Evolutionary conservation across 2,113 vertebrate genomes (phyloP).

Genomic region (Perca schrenkii): DNA sequence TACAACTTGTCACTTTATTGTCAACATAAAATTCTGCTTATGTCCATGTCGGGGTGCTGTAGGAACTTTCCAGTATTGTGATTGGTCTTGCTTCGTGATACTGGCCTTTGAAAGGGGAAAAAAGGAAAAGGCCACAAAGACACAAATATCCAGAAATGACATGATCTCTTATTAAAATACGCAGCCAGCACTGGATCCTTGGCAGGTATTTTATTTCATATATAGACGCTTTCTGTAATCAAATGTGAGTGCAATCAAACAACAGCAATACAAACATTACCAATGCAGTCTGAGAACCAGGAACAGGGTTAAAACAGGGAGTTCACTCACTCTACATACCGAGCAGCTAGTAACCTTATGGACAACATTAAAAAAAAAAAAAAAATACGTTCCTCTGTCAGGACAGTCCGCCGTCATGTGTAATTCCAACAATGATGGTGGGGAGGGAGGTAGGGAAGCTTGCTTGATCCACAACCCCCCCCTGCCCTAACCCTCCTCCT

Average conservation of each 20-base stretch:
- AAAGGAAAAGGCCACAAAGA: neutral
- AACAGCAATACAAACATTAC: constrained; percentile 91
- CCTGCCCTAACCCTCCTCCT: constrained; percentile 24
- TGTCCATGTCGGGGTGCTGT: neutral
- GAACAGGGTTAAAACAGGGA: constrained; percentile 78
- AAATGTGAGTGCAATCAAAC: constrained; percentile 92
- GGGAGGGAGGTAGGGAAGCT: constrained; percentile 29
- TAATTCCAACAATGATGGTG: constrained; percentile 45
- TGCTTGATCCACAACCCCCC: constrained; percentile 1
- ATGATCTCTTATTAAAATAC: constrained; percentile 44
- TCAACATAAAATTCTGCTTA: neutral
- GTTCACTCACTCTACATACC: constrained; percentile 80
- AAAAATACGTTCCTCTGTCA: constrained; percentile 49
- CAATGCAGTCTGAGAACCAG: constrained; percentile 84
- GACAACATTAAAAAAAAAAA: constrained; percentile 70
- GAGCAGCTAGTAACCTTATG: constrained; percentile 80
- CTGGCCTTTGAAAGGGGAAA: neutral
- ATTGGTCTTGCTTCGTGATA: neutral
- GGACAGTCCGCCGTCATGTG: constrained; percentile 64
- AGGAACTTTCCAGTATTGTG: neutral
- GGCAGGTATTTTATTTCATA: constrained; percentile 86
- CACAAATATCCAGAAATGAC: constrained; percentile 40
- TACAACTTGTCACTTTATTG: neutral
- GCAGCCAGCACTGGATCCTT: constrained; percentile 70
- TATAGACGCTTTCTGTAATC: constrained; percentile 86